These are phyloP conservation scores for Odontothrips loti DNA, from an alignment of 2,888 invertebrate genomes.

Conservation along the genomic window DNA sequence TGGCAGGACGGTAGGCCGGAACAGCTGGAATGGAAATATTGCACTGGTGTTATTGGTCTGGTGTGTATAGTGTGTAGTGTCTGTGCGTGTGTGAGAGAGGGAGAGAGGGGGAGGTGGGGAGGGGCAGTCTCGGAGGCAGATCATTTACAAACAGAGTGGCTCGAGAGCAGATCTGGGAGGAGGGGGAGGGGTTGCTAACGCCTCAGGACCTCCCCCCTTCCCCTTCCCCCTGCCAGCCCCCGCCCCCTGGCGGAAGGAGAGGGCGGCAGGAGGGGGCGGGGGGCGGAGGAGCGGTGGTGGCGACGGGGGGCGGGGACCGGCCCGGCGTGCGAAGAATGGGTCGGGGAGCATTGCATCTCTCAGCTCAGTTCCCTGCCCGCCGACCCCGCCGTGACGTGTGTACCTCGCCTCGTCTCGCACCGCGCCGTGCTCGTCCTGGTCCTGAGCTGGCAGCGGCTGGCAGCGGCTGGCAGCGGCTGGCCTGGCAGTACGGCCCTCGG, in stretches of 20 bases:
- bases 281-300: not conserved
- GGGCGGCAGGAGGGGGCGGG: not conserved
- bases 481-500: not conserved
- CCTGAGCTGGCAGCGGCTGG: no score
- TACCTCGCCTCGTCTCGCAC: not conserved
- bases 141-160: conserved; percentile 24
- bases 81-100: not conserved
- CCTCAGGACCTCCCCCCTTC: not conserved
- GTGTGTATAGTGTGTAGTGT: not conserved
- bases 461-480: no score
- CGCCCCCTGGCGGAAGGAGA: not conserved
- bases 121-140: not conserved
- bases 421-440: not conserved
- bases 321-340: conserved; percentile 6
- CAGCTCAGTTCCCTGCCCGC: not conserved
- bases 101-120: not conserved
- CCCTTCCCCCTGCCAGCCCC: not conserved
- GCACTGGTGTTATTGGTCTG: no score
- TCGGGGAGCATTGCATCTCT: not conserved
- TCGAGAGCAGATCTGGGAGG: not conserved
- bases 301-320: conserved; percentile 15
- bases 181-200: not conserved
- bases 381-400: not conserved
- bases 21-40: no score
- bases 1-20: no score